Evolutionary conservation across 1,140 invertebrate genomes (phyloP).

Genomic region (Drusus annulatus): DNA sequence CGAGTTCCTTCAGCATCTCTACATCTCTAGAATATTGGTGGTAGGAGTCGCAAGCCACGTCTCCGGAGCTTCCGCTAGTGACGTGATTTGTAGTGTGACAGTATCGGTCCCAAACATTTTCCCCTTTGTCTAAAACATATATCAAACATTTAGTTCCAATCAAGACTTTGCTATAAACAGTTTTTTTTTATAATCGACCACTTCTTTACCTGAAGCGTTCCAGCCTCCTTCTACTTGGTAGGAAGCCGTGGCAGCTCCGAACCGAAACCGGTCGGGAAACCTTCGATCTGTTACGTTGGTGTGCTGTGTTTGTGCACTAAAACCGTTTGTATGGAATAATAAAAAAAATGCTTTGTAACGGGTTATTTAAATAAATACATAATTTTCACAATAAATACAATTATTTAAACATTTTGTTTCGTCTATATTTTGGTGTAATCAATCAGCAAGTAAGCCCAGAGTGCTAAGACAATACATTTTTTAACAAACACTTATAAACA

Average conservation of each 20-base stretch:
- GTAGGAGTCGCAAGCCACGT: constrained; percentile 65
- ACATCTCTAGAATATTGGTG: constrained; percentile 72
- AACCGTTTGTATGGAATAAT: neutral
- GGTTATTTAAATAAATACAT: no score
- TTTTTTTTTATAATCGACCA: constrained; percentile 9
- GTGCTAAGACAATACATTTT: no score
- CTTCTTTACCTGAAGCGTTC: constrained; percentile 71
- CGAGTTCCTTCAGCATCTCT: constrained; percentile 67
- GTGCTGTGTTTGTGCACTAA: neutral
- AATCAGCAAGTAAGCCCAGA: no score
- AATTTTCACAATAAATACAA: no score
- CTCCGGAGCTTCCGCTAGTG: constrained; percentile 69
- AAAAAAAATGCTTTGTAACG: no score
- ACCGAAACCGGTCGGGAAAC: constrained; percentile 72
- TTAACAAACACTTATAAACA: no score
- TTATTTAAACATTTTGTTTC: no score
- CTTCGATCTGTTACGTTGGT: constrained; percentile 47
- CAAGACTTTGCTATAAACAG: neutral
- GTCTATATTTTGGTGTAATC: no score
- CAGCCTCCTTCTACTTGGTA: constrained; percentile 80
- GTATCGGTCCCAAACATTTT: constrained; percentile 73
- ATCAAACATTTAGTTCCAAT: neutral
- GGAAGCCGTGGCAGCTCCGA: constrained; percentile 72
- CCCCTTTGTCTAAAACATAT: constrained; percentile 67
- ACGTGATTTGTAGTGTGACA: constrained; percentile 70